A percentile compares a stretch with the other conserved stretches of the same genome.
Conservation (phyloP, 2,888 invertebrate genomes). For the Apamea monoglypha region DNA sequence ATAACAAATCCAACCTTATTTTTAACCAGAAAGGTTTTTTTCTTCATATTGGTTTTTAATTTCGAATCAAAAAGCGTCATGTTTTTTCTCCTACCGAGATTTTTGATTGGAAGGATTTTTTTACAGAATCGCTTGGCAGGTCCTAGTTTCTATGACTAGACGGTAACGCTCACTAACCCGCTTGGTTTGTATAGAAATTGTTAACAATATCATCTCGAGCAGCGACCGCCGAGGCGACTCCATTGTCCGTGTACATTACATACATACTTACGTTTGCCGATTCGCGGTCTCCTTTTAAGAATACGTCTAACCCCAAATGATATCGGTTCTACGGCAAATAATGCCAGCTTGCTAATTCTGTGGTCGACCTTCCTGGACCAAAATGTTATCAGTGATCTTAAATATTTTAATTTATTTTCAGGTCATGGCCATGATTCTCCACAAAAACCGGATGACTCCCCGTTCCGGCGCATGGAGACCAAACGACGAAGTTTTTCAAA, state of each 20-base stretch:
- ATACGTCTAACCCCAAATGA: background rate
- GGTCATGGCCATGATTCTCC: conserved; percentile 69
- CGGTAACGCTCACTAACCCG: background rate
- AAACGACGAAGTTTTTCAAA: conserved; percentile 94
- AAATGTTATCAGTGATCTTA: background rate
- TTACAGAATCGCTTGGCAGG: too few relatives aligned
- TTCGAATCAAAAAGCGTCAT: too few relatives aligned
- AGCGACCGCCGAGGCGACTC: background rate
- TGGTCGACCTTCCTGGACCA: background rate
- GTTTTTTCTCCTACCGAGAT: too few relatives aligned
- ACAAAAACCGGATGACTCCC: conserved; percentile 84
- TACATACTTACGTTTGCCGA: background rate
- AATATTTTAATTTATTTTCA: conserved; percentile 34
- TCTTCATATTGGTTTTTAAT: too few relatives aligned
- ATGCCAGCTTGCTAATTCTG: background rate
- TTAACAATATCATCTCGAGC: too few relatives aligned
- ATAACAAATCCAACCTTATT: too few relatives aligned
- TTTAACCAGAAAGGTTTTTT: too few relatives aligned
- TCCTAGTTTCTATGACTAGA: too few relatives aligned
- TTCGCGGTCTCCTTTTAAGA: background rate
- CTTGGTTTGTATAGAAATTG: background rate
- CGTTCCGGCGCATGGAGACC: conserved; percentile 92
- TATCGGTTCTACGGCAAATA: background rate
- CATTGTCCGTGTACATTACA: background rate
- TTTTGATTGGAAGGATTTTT: too few relatives aligned